These are phyloP conservation scores for Procambarus clarkii DNA, from an alignment of 1,140 invertebrate genomes.

Conservation along the genomic window DNA sequence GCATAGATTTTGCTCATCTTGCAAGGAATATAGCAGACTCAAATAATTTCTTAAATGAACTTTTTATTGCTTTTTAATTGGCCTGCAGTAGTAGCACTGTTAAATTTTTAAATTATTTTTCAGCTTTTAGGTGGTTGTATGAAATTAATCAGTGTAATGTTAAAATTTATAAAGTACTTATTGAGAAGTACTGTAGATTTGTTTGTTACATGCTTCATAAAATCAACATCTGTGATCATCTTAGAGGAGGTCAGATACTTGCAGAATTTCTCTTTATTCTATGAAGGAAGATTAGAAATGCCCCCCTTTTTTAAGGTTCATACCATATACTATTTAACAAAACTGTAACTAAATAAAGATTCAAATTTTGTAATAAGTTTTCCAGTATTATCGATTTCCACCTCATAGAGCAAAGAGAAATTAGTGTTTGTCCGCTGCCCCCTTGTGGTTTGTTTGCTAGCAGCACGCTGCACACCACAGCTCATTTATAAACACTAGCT, in stretches of 20 bases:
- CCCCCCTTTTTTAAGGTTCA: not conserved
- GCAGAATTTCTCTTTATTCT: not conserved
- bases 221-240: constrained; percentile 47
- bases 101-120: constrained; percentile 24
- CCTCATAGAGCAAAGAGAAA: not conserved
- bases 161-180: constrained; percentile 47
- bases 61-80: constrained; percentile 51
- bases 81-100: constrained; percentile 37
- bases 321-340: not conserved
- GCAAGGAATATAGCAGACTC: constrained; percentile 49
- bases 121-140: constrained; percentile 53
- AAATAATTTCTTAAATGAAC: constrained; percentile 35
- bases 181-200: constrained; percentile 27
- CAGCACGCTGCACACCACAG: constrained; percentile 12
- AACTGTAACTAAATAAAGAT: not conserved
- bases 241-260: constrained; percentile 37
- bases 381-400: not conserved
- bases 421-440: constrained; percentile 3
- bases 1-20: constrained; percentile 61
- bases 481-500: constrained; percentile 14
- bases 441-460: not conserved
- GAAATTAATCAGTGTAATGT: constrained; percentile 54
- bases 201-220: constrained; percentile 40
- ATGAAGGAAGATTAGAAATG: not conserved
- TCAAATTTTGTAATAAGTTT: not conserved